Evolutionary conservation across 2,888 invertebrate genomes (phyloP), one percentile per base, ranked within the genome.

Genomic region (Ecliptopera silaceata): DNA sequence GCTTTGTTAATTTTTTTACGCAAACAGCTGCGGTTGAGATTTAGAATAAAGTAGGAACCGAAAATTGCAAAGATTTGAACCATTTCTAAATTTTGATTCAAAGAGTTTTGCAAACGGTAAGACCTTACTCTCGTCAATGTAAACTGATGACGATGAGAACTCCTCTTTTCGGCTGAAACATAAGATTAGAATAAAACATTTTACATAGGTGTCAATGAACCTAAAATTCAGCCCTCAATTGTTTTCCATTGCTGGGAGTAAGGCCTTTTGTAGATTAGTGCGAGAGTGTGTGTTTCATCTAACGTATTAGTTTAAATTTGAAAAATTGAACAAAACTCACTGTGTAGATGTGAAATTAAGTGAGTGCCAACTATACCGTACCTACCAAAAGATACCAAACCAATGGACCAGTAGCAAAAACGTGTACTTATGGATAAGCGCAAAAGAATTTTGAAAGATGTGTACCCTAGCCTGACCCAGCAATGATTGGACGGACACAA

Each of bases 401-500:
- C 20, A 50, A 48, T 32, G 39, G 48, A 48, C 41, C 42, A 43
- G 52, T 36, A 57, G 38, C 43, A 13, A 45, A 45, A 43, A 32
- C 47, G 42, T 53, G 18, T 48, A 54, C 29, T 44, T 41, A 61
- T 59, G 59, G 39, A 46, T 38, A 74, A 70, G 72, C 65, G 63
- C 54, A 66, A 72, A 71, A 70, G 56, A 67, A 66, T 66, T 76
- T 87, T 90, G 89, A 90, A 89, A 89, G 90, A 90, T 90, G 89
- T 88, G 78, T 82, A 84, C 87, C 86, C 86, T 82, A 86, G 75
- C 84, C 84, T 76, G 71, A 80, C 79, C 80, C 80, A 77, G 79
- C 81, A 80, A 79, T 73, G 77, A 80, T 69, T 84, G 83, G 82
- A 88, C 82, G 80, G 63, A 70, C 71, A 72, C 66, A 69, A 65